Evolutionary conservation across 2,113 vertebrate genomes (phyloP).

Genomic region (Sebastes fasciatus): DNA sequence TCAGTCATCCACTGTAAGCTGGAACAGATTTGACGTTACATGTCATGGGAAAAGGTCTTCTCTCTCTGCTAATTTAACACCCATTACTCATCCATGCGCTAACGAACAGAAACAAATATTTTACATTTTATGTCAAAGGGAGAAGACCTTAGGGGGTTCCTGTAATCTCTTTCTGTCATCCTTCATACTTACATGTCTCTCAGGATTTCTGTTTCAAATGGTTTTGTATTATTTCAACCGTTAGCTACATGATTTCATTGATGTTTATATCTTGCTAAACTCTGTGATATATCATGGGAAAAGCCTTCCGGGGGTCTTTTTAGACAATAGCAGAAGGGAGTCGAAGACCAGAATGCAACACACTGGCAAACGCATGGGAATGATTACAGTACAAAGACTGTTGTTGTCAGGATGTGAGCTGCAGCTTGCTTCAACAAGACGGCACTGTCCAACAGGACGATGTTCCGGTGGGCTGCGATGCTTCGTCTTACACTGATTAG

Average conservation of each 20-base stretch:
- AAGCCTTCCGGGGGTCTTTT: conserved; percentile 38
- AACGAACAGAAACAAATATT: conserved; percentile 13
- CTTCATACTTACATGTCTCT: background rate
- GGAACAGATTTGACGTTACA: conserved; percentile 42
- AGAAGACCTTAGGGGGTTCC: conserved; percentile 4
- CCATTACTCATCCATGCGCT: conserved; percentile 32
- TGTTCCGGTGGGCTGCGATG: conserved; percentile 20
- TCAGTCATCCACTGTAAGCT: conserved; percentile 61
- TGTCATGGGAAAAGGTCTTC: conserved; percentile 65
- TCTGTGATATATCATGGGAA: conserved; percentile 15
- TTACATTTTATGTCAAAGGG: background rate
- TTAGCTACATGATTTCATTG: conserved; percentile 11
- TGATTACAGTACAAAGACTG: conserved; percentile 51
- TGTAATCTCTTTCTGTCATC: background rate
- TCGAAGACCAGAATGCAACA: conserved; percentile 20
- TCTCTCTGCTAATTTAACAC: conserved; percentile 19
- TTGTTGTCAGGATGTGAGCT: conserved; percentile 46
- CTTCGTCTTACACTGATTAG: conserved; percentile 38
- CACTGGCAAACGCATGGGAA: conserved; percentile 26
- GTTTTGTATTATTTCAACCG: conserved; percentile 4
- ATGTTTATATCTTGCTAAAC: conserved; percentile 2
- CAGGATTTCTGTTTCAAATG: conserved; percentile 10
- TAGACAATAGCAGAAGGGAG: conserved; percentile 18
- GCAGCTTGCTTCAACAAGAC: conserved; percentile 43
- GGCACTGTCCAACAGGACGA: conserved; percentile 36